Percentiles rank a stretch among this genome's conserved stretches.
These are phyloP conservation scores for Hylaeus anthracinus DNA, from an alignment of 1,140 invertebrate species.

Conservation along the genomic window DNA sequence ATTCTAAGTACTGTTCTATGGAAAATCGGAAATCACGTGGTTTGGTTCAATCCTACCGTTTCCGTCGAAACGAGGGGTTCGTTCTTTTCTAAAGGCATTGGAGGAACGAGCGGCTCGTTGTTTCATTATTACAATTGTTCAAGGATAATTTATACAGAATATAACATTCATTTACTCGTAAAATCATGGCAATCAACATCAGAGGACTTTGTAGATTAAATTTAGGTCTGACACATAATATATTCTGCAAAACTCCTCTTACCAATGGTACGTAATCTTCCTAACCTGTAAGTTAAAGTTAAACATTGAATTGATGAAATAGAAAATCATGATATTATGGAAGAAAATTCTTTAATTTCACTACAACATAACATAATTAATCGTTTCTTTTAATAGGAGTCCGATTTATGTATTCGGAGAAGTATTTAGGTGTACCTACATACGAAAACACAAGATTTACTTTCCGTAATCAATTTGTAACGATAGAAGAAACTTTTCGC, in stretches of 20 bases:
- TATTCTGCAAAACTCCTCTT: slow-evolving; percentile 23
- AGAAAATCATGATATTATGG: background rate
- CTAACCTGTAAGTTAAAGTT: slow-evolving; percentile 46
- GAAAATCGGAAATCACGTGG: background rate
- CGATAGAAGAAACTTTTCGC: slow-evolving; percentile 84
- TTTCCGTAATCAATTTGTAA: slow-evolving; percentile 82
- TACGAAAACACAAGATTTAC: slow-evolving; percentile 82
- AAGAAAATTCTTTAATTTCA: background rate
- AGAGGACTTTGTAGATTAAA: slow-evolving; percentile 45
- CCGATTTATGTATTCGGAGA: slow-evolving; percentile 80
- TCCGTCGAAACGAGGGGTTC: background rate
- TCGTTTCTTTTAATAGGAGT: slow-evolving; percentile 40
- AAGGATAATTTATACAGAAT: background rate
- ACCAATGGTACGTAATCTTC: slow-evolving; percentile 55
- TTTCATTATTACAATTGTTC: fast-evolving
- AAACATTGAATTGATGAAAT: background rate
- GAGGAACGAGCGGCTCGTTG: fast-evolving
- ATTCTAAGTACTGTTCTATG: background rate
- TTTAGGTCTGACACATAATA: slow-evolving; percentile 10
- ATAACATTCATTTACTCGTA: background rate
- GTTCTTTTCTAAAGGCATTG: background rate
- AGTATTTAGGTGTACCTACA: slow-evolving; percentile 83
- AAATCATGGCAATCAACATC: slow-evolving; percentile 53
- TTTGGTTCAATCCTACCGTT: background rate
- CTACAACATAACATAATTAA: background rate